Evolutionary conservation across 2,797 vertebrate species (phyloP).

Genomic region (Diglossa cyanea): DNA sequence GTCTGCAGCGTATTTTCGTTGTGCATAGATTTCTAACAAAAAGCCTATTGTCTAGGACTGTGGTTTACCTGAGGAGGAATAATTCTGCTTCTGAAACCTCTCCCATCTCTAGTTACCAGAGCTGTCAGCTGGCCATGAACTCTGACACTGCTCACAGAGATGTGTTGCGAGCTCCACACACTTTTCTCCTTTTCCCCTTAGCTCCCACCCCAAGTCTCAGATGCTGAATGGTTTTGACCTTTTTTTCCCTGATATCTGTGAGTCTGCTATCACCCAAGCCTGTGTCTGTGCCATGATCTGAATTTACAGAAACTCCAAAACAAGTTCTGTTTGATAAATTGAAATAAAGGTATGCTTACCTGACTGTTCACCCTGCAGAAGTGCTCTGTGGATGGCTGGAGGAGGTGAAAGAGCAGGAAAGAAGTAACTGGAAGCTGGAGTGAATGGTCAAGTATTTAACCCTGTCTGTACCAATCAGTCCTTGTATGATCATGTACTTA

Average conservation of each 20-base stretch:
- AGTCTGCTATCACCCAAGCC: background rate
- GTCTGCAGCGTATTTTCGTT: background rate
- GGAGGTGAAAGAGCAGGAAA: background rate
- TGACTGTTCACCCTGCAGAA: background rate
- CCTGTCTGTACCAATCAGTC: background rate
- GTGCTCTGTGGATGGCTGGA: background rate
- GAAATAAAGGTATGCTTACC: background rate
- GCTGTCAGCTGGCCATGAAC: background rate
- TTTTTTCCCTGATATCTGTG: background rate
- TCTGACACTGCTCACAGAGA: background rate
- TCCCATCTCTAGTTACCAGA: background rate
- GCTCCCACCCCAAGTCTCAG: background rate
- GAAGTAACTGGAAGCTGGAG: background rate
- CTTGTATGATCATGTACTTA: background rate
- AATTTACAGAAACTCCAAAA: background rate
- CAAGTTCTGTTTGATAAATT: background rate
- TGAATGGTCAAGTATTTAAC: background rate
- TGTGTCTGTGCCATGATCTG: background rate
- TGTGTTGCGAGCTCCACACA: background rate
- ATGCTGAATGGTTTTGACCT: background rate
- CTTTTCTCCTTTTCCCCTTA: background rate
- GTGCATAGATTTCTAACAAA: background rate
- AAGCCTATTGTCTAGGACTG: background rate
- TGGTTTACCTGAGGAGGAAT: background rate
- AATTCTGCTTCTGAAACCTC: background rate